Evolutionary conservation across 2,113 vertebrate species (phyloP).

Genomic region (Mobula hypostoma): DNA sequence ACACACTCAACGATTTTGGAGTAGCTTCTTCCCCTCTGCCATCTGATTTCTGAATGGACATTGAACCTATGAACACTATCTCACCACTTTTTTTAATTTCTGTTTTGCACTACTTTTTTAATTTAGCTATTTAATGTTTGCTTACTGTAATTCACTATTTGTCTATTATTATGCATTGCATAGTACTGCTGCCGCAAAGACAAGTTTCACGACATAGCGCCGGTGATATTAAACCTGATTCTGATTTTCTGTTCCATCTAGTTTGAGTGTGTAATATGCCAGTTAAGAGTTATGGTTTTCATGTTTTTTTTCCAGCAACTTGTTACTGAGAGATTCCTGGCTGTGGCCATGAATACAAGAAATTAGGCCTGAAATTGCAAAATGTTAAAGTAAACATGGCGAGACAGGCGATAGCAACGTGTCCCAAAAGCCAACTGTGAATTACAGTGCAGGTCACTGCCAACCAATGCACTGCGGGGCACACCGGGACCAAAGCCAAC

Average conservation of each 20-base stretch:
- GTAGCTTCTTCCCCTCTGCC: no score
- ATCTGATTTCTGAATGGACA: no score
- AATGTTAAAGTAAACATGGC: not conserved
- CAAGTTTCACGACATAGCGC: no score
- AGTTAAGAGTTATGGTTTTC: not conserved
- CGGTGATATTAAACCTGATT: no score
- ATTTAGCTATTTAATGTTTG: no score
- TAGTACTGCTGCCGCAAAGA: no score
- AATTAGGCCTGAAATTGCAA: not conserved
- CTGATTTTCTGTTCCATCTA: not conserved
- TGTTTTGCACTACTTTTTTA: no score
- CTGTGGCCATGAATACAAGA: not conserved
- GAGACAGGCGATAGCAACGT: not conserved
- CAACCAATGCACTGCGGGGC: not conserved
- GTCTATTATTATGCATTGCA: no score
- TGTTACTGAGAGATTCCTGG: not conserved
- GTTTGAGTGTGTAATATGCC: not conserved
- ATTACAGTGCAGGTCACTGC: not conserved
- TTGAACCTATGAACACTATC: no score
- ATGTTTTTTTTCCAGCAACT: not conserved
- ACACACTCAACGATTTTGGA: no score
- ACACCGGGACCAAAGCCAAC: not conserved
- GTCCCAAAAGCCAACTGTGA: not conserved
- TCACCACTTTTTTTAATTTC: no score
- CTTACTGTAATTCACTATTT: no score